A percentile compares a stretch with the other conserved stretches of the same genome.
Conservation (phyloP, 2,113 vertebrate genomes). For the Rhodinocichla rosea region DNA sequence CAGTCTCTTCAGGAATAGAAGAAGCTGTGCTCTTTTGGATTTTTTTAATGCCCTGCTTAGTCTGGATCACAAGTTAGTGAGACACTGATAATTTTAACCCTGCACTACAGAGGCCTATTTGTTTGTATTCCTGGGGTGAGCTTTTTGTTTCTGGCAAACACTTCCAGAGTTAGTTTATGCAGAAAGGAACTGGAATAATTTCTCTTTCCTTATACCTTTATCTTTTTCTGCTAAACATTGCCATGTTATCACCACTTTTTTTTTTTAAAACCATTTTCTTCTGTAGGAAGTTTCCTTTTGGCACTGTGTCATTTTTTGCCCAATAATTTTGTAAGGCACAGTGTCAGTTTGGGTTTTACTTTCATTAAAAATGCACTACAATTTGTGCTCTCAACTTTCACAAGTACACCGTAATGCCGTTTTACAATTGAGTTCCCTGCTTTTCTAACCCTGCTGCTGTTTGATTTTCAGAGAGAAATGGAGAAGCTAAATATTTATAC, state of each 20-base stretch:
- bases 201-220: not conserved
- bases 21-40: conserved; percentile 27
- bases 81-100: conserved; percentile 22
- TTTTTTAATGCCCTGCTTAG: conserved; percentile 23
- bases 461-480: conserved; percentile 21
- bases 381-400: not conserved
- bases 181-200: not conserved
- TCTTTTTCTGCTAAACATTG: not conserved
- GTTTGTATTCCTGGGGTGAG: not conserved
- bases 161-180: not conserved
- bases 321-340: not conserved
- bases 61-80: conserved; percentile 32
- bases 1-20: conserved; percentile 46
- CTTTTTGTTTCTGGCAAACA: not conserved
- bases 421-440: not conserved
- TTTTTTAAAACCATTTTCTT: not conserved
- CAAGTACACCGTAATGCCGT: not conserved
- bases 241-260: not conserved
- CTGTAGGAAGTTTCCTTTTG: not conserved
- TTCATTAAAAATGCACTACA: not conserved
- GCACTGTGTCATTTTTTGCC: not conserved
- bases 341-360: not conserved
- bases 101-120: not conserved
- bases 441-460: conserved; percentile 4
- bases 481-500: conserved; percentile 28